Evolutionary conservation across 2,113 vertebrate species (phyloP).

Genomic region (Marcusenius ussheri): DNA sequence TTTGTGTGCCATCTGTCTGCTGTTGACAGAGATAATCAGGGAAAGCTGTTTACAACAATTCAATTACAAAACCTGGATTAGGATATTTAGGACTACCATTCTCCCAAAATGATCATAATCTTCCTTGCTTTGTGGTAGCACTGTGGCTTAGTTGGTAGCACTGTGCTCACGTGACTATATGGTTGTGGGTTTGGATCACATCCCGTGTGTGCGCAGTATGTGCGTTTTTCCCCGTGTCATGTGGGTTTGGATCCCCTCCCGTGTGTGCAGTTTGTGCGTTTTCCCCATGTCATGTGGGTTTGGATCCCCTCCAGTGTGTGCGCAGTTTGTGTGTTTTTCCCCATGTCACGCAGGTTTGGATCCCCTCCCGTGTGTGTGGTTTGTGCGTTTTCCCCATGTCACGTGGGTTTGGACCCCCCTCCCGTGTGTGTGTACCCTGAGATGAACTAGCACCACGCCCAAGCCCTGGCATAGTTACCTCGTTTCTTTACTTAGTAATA

Average conservation of each 20-base stretch:
- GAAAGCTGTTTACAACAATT: not conserved
- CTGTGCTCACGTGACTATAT: not conserved
- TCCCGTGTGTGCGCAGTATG: not conserved
- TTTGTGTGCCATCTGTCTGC: not conserved
- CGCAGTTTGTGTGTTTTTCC: not conserved
- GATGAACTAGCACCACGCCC: not conserved
- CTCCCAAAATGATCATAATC: not conserved
- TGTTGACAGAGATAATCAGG: not conserved
- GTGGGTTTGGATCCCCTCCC: no score
- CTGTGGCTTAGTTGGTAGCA: not conserved
- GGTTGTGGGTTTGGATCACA: not conserved
- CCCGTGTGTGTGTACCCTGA: not conserved
- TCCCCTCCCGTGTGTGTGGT: not conserved
- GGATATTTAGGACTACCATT: not conserved
- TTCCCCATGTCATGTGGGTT: no score
- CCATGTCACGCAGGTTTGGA: no score
- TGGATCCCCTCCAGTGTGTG: no score
- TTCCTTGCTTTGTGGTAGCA: not conserved
- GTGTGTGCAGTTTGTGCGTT: no score
- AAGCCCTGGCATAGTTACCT: not conserved
- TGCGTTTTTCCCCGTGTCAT: no score
- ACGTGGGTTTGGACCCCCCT: not conserved
- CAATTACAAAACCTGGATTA: not conserved
- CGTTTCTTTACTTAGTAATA: no score
- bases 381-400: not conserved